Evolutionary conservation across 2,113 vertebrate species (phyloP).

Genomic region (Balaenoptera acutorostrata): DNA sequence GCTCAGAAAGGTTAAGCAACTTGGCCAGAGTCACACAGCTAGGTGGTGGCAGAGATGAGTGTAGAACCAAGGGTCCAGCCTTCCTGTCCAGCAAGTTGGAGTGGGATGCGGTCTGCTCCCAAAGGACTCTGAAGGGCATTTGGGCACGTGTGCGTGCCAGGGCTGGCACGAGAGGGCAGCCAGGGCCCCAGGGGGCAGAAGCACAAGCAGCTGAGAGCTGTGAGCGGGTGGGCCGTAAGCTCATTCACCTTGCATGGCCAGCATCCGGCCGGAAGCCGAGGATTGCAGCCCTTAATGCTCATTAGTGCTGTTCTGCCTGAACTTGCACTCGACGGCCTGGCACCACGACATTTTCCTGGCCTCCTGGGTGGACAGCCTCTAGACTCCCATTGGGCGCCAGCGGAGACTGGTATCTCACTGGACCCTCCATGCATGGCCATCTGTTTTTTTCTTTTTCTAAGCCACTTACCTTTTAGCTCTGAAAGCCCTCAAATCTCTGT

Average conservation of each 20-base stretch:
- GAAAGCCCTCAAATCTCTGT: background rate
- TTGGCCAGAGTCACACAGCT: background rate
- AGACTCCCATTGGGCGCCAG: background rate
- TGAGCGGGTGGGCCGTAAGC: background rate
- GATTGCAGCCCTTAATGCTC: fast-evolving
- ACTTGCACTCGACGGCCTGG: background rate
- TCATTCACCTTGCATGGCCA: background rate
- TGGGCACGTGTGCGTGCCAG: background rate
- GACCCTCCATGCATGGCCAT: background rate
- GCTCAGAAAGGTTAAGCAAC: background rate
- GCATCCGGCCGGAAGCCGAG: background rate
- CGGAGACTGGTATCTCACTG: background rate
- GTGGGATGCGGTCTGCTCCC: background rate
- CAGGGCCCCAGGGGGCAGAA: background rate
- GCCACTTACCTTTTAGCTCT: background rate
- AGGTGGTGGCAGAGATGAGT: background rate
- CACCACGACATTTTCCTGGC: background rate
- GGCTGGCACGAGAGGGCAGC: background rate
- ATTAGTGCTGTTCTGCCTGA: background rate
- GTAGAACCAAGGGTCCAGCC: background rate
- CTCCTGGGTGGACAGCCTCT: background rate
- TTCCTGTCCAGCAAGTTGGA: background rate
- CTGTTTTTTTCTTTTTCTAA: background rate
- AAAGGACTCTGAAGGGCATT: background rate
- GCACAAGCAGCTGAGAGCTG: background rate